Conservation (phyloP, 2,113 vertebrate genomes). For the Sminthopsis crassicaudata region DNA sequence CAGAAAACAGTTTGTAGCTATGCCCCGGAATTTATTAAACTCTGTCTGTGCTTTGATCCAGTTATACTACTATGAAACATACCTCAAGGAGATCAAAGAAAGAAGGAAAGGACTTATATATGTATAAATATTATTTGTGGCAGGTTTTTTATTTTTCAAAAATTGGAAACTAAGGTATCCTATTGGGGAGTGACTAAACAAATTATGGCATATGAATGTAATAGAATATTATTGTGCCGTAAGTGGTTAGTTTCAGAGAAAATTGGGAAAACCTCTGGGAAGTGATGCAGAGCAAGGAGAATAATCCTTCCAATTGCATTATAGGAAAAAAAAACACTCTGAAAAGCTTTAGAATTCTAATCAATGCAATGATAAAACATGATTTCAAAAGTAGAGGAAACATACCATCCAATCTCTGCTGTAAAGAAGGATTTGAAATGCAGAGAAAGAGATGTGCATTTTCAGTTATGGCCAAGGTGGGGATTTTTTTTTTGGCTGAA, state of each 20-base stretch:
- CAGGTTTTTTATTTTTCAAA: neutral
- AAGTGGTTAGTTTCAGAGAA: neutral
- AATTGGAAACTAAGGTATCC: neutral
- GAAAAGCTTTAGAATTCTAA: no score
- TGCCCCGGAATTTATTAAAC: neutral
- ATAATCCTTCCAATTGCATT: no score
- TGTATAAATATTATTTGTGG: neutral
- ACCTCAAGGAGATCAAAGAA: neutral
- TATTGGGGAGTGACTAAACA: neutral
- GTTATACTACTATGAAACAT: neutral
- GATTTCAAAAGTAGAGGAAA: no score
- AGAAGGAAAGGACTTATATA: neutral
- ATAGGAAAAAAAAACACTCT: no score
- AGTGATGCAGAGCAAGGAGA: no score
- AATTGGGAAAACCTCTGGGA: no score
- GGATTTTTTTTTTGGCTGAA: no score
- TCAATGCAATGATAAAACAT: no score
- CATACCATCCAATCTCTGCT: no score
- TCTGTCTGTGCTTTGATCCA: neutral
- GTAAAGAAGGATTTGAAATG: no score
- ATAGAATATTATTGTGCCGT: neutral
- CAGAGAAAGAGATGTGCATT: no score
- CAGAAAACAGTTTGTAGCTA: neutral
- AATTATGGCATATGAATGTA: neutral
- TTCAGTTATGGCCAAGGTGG: no score